Percentiles rank a stretch among this genome's conserved stretches.
Evolutionary conservation across 1,140 invertebrate genomes (phyloP).

Genomic region (Lysiphlebus fabarum): DNA sequence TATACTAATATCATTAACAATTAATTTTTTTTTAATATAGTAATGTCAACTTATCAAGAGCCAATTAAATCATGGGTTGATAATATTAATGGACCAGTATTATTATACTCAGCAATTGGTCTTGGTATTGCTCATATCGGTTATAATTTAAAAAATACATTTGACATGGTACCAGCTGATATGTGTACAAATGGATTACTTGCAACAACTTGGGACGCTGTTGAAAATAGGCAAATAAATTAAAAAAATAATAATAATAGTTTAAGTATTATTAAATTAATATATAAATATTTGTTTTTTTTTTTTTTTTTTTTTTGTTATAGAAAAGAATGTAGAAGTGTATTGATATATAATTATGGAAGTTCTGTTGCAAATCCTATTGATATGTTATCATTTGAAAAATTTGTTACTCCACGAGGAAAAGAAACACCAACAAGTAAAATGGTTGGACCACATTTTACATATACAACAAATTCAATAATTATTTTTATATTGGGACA

Average conservation of each 20-base stretch:
- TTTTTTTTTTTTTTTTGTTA: constrained; percentile 1
- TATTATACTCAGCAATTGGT: constrained; percentile 53
- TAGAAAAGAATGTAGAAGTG: constrained; percentile 24
- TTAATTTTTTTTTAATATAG: constrained; percentile 40
- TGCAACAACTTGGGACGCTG: constrained; percentile 65
- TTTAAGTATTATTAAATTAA: too few species aligned
- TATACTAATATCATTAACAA: background rate
- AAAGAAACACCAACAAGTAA: constrained; percentile 1
- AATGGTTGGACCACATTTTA: constrained; percentile 22
- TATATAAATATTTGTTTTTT: too few species aligned
- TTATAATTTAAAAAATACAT: constrained; percentile 30
- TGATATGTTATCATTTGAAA: constrained; percentile 59
- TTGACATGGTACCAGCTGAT: constrained; percentile 79
- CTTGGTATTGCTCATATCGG: constrained; percentile 68
- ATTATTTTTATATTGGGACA: constrained; percentile 32
- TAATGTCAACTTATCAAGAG: constrained; percentile 71
- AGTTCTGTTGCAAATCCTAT: constrained; percentile 64
- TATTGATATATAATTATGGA: constrained; percentile 67
- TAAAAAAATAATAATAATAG: too few species aligned
- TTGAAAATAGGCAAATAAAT: constrained; percentile 45
- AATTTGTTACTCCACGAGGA: constrained; percentile 55
- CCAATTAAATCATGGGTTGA: constrained; percentile 70
- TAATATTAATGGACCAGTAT: constrained; percentile 70
- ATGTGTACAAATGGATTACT: constrained; percentile 75
- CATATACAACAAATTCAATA: constrained; percentile 33